phyloP scores from a whole-genome alignment of 2,888 invertebrate genomes.

The Chorisops tibialis region DNA sequence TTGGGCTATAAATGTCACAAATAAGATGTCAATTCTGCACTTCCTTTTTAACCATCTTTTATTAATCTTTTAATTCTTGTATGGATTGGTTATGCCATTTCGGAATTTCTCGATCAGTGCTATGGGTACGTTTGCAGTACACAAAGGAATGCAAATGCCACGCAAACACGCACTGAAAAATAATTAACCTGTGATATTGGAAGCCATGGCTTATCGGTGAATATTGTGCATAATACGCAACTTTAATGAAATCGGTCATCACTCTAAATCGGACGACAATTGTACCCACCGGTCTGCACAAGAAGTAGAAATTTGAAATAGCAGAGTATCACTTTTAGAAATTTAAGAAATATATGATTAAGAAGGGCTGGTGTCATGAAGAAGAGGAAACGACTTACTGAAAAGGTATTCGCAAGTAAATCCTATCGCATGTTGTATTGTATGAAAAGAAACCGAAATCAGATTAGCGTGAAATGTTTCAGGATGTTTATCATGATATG shows the following conservation, averaged over 20 bases:
- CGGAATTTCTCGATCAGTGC: conserved; percentile 92
- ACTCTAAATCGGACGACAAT: conserved; percentile 99
- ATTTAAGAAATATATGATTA: conserved; percentile 75
- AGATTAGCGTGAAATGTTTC: conserved; percentile 84
- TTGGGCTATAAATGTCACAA: no score
- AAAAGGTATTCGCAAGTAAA: conserved; percentile 65
- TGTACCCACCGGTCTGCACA: conserved; percentile 82
- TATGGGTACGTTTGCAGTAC: conserved; percentile 95
- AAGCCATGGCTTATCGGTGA: conserved; percentile 95
- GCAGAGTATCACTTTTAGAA: conserved; percentile 80
- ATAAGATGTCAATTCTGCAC: no score
- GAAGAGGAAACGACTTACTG: conserved; percentile 68
- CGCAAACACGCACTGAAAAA: conserved; percentile 67
- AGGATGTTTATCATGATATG: conserved; percentile 85
- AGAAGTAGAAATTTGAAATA: conserved; percentile 83
- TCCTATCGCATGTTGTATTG: conserved; percentile 72
- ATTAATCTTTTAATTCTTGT: no score
- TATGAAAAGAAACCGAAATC: conserved; percentile 87
- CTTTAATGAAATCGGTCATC: no score
- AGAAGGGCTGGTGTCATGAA: conserved; percentile 76
- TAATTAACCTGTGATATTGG: conserved; percentile 87
- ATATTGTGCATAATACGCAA: no score
- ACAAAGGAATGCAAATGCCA: conserved; percentile 80
- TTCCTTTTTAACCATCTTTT: no score
- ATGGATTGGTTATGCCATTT: conserved; percentile 82